Conservation (phyloP, 2,113 vertebrate genomes). For the Menura novaehollandiae region DNA sequence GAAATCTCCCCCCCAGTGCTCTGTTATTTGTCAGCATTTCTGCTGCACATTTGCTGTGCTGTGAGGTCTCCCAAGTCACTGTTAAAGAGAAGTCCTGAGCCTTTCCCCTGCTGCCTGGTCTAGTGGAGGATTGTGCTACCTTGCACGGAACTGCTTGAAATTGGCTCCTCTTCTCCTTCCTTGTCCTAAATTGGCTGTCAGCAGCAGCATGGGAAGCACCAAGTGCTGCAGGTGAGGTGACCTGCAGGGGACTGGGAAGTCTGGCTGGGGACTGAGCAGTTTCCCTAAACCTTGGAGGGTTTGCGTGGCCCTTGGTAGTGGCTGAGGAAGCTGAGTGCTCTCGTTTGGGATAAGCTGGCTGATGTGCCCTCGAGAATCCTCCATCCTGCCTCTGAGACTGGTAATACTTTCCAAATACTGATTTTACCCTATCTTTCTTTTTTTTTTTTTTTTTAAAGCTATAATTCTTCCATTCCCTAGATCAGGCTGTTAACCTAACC, state of each 20-base stretch:
- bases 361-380: neutral
- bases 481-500: constrained; percentile 15
- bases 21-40: neutral
- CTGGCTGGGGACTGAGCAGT: neutral
- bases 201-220: neutral
- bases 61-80: neutral
- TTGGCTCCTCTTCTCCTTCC: neutral
- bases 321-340: constrained; percentile 8
- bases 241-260: constrained; percentile 3
- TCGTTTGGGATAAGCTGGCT: neutral
- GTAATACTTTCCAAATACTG: neutral
- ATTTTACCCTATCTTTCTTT: neutral
- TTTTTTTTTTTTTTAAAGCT: neutral
- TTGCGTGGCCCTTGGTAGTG: neutral
- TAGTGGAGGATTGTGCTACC: neutral
- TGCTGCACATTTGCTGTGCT: neutral
- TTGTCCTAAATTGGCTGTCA: neutral
- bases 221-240: neutral
- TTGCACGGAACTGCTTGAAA: neutral
- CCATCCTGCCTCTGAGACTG: neutral
- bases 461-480: constrained; percentile 18
- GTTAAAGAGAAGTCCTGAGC: neutral
- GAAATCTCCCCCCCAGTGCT: accelerated
- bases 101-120: neutral
- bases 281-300: neutral